A percentile compares a stretch with the other conserved stretches of the same genome.
Conservation (phyloP, 2,888 invertebrate species). For the Fragum fragum region DNA sequence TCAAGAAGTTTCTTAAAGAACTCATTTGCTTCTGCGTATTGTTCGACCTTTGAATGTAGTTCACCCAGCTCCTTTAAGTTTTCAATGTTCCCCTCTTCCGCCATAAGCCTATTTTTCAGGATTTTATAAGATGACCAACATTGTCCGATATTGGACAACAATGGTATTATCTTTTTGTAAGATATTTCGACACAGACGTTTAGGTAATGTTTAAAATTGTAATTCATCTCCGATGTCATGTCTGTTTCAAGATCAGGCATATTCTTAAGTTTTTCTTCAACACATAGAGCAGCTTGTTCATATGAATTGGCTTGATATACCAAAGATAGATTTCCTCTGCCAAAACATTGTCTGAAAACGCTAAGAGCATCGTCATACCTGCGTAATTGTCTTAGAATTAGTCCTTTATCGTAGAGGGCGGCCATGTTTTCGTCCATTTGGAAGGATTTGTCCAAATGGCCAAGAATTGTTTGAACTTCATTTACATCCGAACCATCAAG, state of each 20-base stretch:
- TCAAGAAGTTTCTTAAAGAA: constrained; percentile 24
- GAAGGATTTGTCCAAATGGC: constrained; percentile 34
- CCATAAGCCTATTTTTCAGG: constrained; percentile 19
- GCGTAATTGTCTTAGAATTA: constrained; percentile 26
- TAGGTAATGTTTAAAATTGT: neutral
- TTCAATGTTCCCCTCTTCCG: constrained; percentile 26
- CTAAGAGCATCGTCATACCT: constrained; percentile 26
- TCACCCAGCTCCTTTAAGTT: constrained; percentile 29
- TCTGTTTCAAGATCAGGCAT: neutral
- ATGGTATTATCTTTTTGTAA: constrained; percentile 40
- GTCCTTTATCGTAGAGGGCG: constrained; percentile 49
- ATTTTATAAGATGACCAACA: constrained; percentile 45
- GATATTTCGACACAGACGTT: constrained; percentile 35
- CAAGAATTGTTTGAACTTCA: constrained; percentile 14
- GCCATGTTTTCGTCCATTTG: constrained; percentile 29
- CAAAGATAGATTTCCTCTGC: constrained; percentile 21
- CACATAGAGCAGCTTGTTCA: constrained; percentile 51
- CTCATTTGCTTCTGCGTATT: constrained; percentile 33
- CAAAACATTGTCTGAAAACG: constrained; percentile 34
- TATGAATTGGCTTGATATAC: constrained; percentile 43
- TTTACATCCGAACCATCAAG: neutral
- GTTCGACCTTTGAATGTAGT: constrained; percentile 33
- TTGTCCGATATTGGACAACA: constrained; percentile 30
- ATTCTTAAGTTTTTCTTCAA: constrained; percentile 20
- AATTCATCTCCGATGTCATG: neutral